Conservation (phyloP, 2,797 vertebrate genomes). For the Crocidura indochinensis region DNA sequence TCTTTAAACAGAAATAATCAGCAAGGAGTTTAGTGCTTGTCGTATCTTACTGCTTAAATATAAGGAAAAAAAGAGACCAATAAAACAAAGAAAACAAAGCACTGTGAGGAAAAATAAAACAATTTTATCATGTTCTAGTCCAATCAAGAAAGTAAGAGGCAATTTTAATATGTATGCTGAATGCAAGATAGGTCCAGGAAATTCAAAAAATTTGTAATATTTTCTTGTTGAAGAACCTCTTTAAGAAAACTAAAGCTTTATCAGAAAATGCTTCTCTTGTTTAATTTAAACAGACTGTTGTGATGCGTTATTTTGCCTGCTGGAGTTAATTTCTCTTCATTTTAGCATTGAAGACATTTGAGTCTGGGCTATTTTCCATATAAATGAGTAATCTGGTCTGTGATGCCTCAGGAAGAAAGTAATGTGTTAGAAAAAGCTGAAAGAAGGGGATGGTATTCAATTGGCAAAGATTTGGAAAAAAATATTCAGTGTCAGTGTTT, state of each 20-base stretch:
- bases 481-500: too few relatives aligned
- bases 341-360: not conserved
- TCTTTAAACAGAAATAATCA: not conserved
- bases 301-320: not conserved
- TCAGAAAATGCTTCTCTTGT: not conserved
- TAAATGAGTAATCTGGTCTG: accelerated
- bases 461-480: not conserved
- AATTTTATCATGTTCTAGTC: not conserved
- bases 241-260: not conserved
- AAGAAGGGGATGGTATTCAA: not conserved
- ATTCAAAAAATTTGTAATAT: not conserved
- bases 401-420: not conserved
- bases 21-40: not conserved
- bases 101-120: not conserved
- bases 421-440: not conserved
- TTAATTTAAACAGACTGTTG: not conserved
- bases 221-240: not conserved
- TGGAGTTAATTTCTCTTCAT: not conserved
- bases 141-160: not conserved
- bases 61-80: not conserved
- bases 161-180: not conserved
- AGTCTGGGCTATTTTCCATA: not conserved
- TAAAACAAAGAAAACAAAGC: not conserved
- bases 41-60: not conserved
- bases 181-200: not conserved